Base-by-base conservation (phyloP, 2,888 invertebrate genomes). In the Gortyna flavago region DNA sequence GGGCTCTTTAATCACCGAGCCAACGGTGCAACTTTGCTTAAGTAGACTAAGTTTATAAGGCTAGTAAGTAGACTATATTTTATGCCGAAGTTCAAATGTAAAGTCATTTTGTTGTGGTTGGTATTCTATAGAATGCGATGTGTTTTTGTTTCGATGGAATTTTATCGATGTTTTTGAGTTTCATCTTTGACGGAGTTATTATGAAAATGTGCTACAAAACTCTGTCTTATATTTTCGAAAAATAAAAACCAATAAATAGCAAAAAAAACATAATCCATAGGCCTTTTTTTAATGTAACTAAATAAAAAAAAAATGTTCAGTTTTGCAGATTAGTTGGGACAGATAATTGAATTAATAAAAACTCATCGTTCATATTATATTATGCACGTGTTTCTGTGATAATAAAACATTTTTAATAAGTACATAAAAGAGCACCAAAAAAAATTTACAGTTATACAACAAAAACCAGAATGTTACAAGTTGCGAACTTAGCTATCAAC, bases 1-100 rank as follows among this genome's bases (percentile, higher is more conserved):
- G 81, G 83, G 86, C 86, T 77, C 73, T 83, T 86, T 88, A 85
- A 85, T 85, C 84, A 85, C 77, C 67, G 59, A 41, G 59, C 72
- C 72, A 86, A 78, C 84, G 84, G 84, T 72, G 59, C 66, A 70
- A 72, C 67, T 83, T 77, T 2, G 57, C 59, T 70, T 59, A 86
- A 79, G 84, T 86, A 71, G 75, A 77, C 32, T 77, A 77, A 77
- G 77, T 80, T 85, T 66, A 77, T 76, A 76, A 75, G 69, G 69
- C 41, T 16, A 72, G 74, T 83, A 66, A 68, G 79, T 67, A n/a
- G 48, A 54, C 65, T 59, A 32, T 44, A 69, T 75, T 69, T 74
- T 68, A 72, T 59, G 29, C 32, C 61, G 35, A 48, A 72, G 41
- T 78, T 73, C 59, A 70, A 70, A 62, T 70, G 57, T 85, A 11